These are phyloP conservation scores for Nomada hirtipes DNA, from an alignment of 2,888 invertebrate species.

Conservation along the genomic window DNA sequence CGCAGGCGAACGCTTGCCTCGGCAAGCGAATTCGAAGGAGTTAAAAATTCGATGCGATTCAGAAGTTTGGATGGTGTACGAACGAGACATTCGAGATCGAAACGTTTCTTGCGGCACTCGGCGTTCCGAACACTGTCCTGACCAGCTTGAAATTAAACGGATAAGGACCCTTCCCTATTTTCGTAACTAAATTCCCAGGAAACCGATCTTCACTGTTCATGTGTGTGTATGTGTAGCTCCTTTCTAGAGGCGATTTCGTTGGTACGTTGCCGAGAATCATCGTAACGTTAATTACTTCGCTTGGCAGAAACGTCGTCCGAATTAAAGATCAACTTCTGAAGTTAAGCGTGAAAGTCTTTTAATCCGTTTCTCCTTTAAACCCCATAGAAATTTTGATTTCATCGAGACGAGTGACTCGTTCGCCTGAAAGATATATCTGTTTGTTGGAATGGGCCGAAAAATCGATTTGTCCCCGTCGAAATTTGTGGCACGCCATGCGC, in stretches of 20 bases:
- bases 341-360: constrained; percentile 29
- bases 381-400: constrained; percentile 16
- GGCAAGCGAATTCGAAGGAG: not conserved
- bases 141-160: constrained; percentile 59
- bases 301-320: constrained; percentile 39
- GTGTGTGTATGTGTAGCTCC: constrained; percentile 12
- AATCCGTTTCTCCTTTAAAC: not conserved
- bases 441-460: not conserved
- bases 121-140: constrained; percentile 26
- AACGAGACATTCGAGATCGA: constrained; percentile 9
- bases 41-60: constrained; percentile 29
- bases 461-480: constrained; percentile 10
- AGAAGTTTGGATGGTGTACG: too few relatives aligned
- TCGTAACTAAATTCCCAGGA: constrained; percentile 60
- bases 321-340: constrained; percentile 35
- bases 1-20: not conserved
- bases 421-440: not conserved
- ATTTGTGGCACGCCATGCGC: constrained; percentile 4
- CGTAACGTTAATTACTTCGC: constrained; percentile 44
- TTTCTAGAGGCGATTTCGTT: constrained; percentile 8
- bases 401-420: not conserved
- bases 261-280: constrained; percentile 9
- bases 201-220: constrained; percentile 49
- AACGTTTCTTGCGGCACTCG: constrained; percentile 24
- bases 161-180: constrained; percentile 47